Evolutionary conservation across 2,797 vertebrate genomes (phyloP), one percentile per base, ranked within the genome.

Genomic region (Anguilla obscura): DNA sequence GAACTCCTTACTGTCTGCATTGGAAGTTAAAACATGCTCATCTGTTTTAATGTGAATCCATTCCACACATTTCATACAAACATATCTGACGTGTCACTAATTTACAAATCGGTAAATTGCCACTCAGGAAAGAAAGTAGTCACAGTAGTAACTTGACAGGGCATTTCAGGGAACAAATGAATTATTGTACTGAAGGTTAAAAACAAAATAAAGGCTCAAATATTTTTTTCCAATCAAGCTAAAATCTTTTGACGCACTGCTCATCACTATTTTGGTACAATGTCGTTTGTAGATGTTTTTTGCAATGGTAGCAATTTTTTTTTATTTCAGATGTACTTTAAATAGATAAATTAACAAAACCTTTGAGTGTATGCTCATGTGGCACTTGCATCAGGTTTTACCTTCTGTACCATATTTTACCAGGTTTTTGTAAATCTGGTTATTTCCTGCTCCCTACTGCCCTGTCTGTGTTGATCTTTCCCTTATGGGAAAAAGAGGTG

Each of bases 381-480:
- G 40, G 40, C 40, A 45, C 40, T 45, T 45, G 10, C 52, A 54
- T 14, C 9, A 54, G 12, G 52, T 54, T 54, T 54, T 54, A 10
- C 52, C 52, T 54, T 54, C 9, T 10, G 52, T 54, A 54, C 52
- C 52, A 14, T 45, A 45, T 4, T 8, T 52, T 52, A 8, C 50
- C 50, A 0, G 56, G 54, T 56, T 14, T 56, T 56, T 56, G n/a
- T 8, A n/a, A 1, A 66, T 66, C 63, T 66, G 63, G n/a, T 69
- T 69, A 63, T 88, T 52, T 91, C 86, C 89, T 87, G 66, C 85
- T 60, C 54, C 40, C 24, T 84, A 86, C 88, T 92, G 91, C 92
- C 91, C 91, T 92, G 91, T 92, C 91, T 93, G 91, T 93, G 90
- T 92, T 94, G 85, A 89, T 93, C 91, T 92, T 90, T 86, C 85